Evolutionary conservation across 1,140 invertebrate genomes (phyloP), one percentile per base, ranked within the genome.

Genomic region (Stegodyphus dumicola): DNA sequence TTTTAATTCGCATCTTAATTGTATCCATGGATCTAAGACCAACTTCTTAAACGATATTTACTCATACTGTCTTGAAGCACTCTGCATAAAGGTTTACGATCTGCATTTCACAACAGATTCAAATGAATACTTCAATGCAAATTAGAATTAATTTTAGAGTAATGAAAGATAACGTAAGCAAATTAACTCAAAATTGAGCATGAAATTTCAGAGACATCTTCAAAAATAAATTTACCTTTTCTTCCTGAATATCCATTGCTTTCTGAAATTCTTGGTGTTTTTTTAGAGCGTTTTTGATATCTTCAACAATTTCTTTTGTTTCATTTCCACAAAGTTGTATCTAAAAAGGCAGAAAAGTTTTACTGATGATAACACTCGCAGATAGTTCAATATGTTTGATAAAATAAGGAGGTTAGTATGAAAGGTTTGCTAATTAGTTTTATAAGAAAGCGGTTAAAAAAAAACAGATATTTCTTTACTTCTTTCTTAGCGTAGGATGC

Each of bases 231-330:
- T 15, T 18, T 85, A 91, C 90, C 89, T 98, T 98, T 90, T 97
- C 96, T 86, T 97, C 96, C 91, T 96, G 94, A 0, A 94, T 94
- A 7, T 93, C 93, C 0, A 97, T 92, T 1, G 97, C 89, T 87
- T 96, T 96, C 89, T 97, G 95, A 89, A 97, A 97, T 11, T 95
- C 96, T 88, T 96, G 95, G 87, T 97, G 96, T 89, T 96, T 97
- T 90, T 96, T 96, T 17, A 96, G 92, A 88, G 94, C 93, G 51
- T 93, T 93, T 85, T 95, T 93, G 1, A 97, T 95, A 89, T 97
- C 95, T 90, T 97, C 96, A 0, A 98, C 96, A 7, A 90, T 91
- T 56, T 88, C 88, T 67, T 91, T 91, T 67, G 89, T 88, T 78
- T 91, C 91, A 83, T 89, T 88, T 10, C 87, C 88, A 33, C 86